Evolutionary conservation across 2,888 invertebrate genomes (phyloP).

Genomic region (Polyploca ridens): DNA sequence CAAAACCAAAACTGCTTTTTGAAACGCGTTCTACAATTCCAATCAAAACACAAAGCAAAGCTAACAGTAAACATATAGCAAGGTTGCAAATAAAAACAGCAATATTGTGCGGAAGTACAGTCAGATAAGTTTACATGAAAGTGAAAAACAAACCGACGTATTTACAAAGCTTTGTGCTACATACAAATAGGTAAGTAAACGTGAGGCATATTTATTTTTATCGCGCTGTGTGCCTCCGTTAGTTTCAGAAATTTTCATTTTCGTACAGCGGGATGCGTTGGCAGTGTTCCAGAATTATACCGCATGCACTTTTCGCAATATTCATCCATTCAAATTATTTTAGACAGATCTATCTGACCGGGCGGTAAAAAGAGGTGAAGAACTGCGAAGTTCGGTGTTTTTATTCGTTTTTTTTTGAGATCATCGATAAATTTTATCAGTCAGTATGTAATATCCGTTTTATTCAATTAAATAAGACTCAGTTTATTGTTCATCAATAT

Average conservation of each 20-base stretch:
- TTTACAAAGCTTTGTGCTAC: conserved; percentile 27
- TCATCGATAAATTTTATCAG: too few relatives aligned
- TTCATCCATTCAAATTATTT: conserved; percentile 27
- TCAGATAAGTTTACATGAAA: conserved; percentile 12
- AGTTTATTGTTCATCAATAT: neutral
- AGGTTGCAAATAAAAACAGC: neutral
- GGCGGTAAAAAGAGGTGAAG: neutral
- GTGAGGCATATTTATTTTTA: conserved; percentile 31
- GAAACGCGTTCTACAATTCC: neutral
- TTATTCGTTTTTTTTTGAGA: too few relatives aligned
- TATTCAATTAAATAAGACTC: too few relatives aligned
- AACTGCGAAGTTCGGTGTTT: neutral
- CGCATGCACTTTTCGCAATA: conserved; percentile 40
- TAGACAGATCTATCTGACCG: conserved; percentile 8
- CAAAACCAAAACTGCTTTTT: neutral
- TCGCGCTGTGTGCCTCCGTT: conserved; percentile 23
- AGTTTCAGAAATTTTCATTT: conserved; percentile 38
- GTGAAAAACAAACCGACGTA: conserved; percentile 21
- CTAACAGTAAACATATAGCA: neutral
- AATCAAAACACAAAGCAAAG: neutral
- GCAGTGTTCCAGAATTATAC: conserved; percentile 37
- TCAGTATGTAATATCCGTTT: too few relatives aligned
- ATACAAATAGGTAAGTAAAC: conserved; percentile 27
- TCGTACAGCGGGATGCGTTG: conserved; percentile 38
- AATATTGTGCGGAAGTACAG: conserved; percentile 2